These are phyloP conservation scores for Oscheius sp. DNA, from an alignment of 1,140 invertebrate genomes.

Conservation along the genomic window DNA sequence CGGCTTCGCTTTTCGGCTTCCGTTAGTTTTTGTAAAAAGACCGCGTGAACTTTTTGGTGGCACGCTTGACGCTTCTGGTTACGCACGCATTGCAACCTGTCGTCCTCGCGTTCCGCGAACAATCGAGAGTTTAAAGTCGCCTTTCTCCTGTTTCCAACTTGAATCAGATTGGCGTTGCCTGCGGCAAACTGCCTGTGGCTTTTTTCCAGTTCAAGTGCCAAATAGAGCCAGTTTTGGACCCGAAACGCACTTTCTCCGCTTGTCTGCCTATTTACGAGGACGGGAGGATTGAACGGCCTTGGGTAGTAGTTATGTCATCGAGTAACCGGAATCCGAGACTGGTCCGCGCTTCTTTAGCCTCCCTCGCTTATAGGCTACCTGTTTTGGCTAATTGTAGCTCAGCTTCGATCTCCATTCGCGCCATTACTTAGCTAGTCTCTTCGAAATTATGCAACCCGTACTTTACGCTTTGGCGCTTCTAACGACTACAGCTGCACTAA, in stretches of 20 bases:
- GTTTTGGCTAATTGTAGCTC: conserved; percentile 6
- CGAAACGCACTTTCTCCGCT: conserved; percentile 2
- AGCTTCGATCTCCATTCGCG: conserved; percentile 5
- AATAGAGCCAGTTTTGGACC: conserved; percentile 2
- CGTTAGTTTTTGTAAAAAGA: not conserved
- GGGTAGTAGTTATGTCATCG: conserved; percentile 7
- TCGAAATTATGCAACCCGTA: too few species aligned
- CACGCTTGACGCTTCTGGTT: too few species aligned
- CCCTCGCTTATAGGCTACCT: conserved; percentile 9
- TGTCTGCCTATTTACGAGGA: not conserved
- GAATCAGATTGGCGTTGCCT: not conserved
- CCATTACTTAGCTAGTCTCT: too few species aligned
- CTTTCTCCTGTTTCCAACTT: not conserved
- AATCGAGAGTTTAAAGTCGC: conserved; percentile 1
- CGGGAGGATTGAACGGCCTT: conserved; percentile 5
- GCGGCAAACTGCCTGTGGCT: conserved; percentile 4
- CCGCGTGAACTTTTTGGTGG: too few species aligned
- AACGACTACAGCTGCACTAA: too few species aligned
- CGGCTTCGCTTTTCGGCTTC: too few species aligned
- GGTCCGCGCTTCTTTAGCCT: not conserved
- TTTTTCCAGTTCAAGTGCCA: conserved; percentile 10
- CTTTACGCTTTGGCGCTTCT: too few species aligned
- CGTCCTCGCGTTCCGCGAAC: not conserved
- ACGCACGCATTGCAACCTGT: too few species aligned
- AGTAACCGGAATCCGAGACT: conserved; percentile 6